Conservation (phyloP, 2,113 vertebrate species). For the Dipodomys ordii region DNA sequence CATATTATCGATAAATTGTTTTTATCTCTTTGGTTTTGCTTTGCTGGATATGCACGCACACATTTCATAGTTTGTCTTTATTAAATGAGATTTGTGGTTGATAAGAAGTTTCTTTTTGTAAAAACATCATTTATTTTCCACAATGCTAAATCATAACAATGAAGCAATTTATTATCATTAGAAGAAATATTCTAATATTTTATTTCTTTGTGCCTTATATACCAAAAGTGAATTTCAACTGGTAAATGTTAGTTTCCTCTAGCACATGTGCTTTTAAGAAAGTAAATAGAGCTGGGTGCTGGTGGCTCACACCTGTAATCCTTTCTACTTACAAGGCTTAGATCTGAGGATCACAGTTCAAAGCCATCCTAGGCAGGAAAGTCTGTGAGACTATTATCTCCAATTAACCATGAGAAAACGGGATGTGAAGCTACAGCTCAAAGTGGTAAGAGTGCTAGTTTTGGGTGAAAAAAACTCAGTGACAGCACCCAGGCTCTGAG, state of each 20-base stretch:
- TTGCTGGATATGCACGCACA: background rate
- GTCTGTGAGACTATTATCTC: no score
- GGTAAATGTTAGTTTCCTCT: conserved; percentile 65
- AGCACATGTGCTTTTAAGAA: background rate
- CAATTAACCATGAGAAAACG: no score
- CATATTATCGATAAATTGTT: conserved; percentile 67
- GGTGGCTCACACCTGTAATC: no score
- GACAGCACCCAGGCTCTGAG: no score
- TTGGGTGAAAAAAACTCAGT: no score
- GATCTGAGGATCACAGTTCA: no score
- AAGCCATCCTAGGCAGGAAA: no score
- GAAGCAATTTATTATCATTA: conserved; percentile 40
- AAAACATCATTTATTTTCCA: conserved; percentile 68
- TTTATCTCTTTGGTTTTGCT: conserved; percentile 20
- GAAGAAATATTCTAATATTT: conserved; percentile 27
- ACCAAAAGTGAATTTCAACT: conserved; percentile 68
- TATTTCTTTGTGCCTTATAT: conserved; percentile 40
- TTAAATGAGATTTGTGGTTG: conserved; percentile 71
- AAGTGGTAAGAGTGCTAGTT: no score
- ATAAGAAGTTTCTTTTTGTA: conserved; percentile 62
- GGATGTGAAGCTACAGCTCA: no score
- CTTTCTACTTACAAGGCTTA: no score
- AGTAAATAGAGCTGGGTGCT: no score
- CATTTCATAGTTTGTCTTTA: conserved; percentile 60
- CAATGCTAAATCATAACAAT: conserved; percentile 61